Evolutionary conservation across 2,888 invertebrate genomes (phyloP).

Genomic region (Xanthorhoe designata): DNA sequence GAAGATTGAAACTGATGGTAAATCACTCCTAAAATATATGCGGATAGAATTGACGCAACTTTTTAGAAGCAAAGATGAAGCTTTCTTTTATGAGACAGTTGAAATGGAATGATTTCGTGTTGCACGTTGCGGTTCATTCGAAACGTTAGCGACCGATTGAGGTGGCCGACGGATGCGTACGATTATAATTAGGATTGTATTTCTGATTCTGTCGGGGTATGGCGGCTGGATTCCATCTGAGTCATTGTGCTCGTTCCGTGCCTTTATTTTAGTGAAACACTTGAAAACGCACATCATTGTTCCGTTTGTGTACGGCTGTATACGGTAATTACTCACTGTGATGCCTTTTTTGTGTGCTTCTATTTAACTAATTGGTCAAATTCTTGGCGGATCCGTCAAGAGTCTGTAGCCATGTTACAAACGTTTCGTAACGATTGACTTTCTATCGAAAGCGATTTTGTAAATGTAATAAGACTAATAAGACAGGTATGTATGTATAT

Average conservation of each 20-base stretch:
- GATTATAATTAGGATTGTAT: conserved; percentile 86
- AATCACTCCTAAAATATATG: background rate
- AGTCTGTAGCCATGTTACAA: too few relatives aligned
- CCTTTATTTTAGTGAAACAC: conserved; percentile 84
- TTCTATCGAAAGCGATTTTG: too few relatives aligned
- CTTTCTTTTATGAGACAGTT: background rate
- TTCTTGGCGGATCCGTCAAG: too few relatives aligned
- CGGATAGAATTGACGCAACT: too few relatives aligned
- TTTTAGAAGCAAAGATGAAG: background rate
- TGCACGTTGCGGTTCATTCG: conserved; percentile 53
- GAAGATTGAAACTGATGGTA: too few relatives aligned
- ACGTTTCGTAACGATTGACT: too few relatives aligned
- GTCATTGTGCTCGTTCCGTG: conserved; percentile 84
- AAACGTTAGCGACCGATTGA: conserved; percentile 77
- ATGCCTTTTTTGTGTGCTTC: conserved; percentile 15
- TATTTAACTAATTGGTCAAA: background rate
- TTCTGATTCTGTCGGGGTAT: conserved; percentile 84
- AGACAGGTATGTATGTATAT: too few relatives aligned
- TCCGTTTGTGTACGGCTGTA: conserved; percentile 51
- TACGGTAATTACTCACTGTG: conserved; percentile 48
- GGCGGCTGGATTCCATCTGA: conserved; percentile 84
- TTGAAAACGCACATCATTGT: conserved; percentile 80
- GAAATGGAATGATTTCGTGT: conserved; percentile 14
- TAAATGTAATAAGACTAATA: too few relatives aligned
- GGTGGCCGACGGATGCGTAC: conserved; percentile 83